Base-by-base conservation (phyloP, 2,888 invertebrate species). In the Schizotus pectinicornis region DNA sequence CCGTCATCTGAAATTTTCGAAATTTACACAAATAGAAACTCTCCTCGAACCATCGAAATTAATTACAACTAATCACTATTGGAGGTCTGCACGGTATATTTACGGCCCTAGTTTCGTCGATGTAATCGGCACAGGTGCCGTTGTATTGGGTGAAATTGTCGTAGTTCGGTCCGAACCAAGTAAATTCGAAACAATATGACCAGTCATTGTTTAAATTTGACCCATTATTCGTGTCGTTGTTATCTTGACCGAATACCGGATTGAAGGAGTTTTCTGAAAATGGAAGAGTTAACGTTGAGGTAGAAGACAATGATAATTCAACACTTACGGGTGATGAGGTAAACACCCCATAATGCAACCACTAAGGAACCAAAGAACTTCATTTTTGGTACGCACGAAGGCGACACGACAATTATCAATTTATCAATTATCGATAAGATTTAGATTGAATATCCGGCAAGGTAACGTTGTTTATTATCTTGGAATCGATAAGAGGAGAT, bases 141-240 rank as follows among this genome's bases (percentile, higher is more conserved):
- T 84, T 83, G 12, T 85, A 80, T 1, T 78, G 78, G 2, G 85
- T 84, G 35, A 84, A 80, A 64, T 86, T 86, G 71, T 84, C 82
- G 66, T 75, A 87, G 60, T 83, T 81, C 0, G 86, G 86, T 0
- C 89, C 89, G 1, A 89, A 77, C 89, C 89, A 89, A 0, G 88
- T 88, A 72, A 87, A 88, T 62, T 85, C 83, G 75, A 85, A 88
- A 71, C 89, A 89, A 70, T 83, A 82, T 0, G 81, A 53, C 67
- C 65, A 67, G 31, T 65, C 7, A 3, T 50, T 9, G n/a, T 41
- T 22, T 14, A 53, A 53, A 36, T 8, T 8, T 14, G 42, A 33
- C n/a, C 30, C 47, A 33, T 37, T 34, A 43, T 33, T 11, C n/a
- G 9, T 13, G 50, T 41, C 39, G 31, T 11, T 12, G 8, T 35